phyloP scores from a whole-genome alignment of 2,888 invertebrate species.

The Cheilosia soror region DNA sequence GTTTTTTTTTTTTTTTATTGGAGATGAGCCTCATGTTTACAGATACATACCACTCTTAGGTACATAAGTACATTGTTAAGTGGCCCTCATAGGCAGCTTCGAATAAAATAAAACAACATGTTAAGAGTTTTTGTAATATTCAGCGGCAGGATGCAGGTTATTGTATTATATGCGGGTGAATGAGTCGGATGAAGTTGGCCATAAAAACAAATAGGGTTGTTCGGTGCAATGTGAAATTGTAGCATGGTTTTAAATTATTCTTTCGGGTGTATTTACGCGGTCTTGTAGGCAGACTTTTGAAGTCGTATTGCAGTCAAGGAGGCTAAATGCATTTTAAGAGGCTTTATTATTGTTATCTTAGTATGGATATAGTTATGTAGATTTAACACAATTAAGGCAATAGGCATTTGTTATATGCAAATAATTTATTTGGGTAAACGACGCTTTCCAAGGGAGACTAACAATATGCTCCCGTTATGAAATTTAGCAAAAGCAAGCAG shows the following conservation, averaged over 20 bases:
- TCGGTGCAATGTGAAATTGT: conserved; percentile 28
- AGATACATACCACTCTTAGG: conserved; percentile 44
- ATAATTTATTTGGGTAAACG: too few species aligned
- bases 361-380: too few species aligned
- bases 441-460: too few species aligned
- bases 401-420: too few species aligned
- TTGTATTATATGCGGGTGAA: neutral
- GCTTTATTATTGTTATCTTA: too few species aligned
- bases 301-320: neutral
- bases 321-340: too few species aligned
- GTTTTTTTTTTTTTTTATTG: conserved; percentile 7
- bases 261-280: conserved; percentile 37
- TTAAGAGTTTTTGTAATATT: conserved; percentile 51
- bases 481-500: too few species aligned
- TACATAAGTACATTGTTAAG: conserved; percentile 42
- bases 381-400: too few species aligned
- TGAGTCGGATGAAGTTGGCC: neutral
- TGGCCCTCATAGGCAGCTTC: conserved; percentile 59
- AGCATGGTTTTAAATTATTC: conserved; percentile 34
- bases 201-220: conserved; percentile 28
- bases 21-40: conserved; percentile 43
- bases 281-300: neutral
- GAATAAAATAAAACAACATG: conserved; percentile 47
- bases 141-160: neutral
- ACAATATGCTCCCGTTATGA: too few species aligned